A percentile compares a stretch with the other conserved stretches of the same genome.
These are phyloP conservation scores for Eucidaris tribuloides DNA, from an alignment of 35 echinoderm and acorn worm genomes.

Conservation along the genomic window DNA sequence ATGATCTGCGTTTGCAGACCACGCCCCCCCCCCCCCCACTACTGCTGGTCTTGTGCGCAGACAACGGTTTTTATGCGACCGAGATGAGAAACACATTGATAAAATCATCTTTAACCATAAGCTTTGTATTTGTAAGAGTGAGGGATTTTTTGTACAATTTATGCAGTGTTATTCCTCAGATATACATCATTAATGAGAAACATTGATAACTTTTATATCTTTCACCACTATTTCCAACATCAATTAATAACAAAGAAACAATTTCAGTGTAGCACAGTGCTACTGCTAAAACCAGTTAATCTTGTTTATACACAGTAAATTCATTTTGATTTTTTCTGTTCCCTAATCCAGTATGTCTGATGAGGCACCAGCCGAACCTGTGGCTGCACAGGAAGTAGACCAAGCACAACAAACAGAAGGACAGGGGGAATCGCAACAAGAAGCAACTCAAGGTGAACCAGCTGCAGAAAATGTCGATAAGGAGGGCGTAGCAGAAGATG, in stretches of 20 bases:
- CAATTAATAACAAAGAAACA: background rate
- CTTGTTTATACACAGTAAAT: background rate
- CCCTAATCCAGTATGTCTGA: constrained; percentile 1
- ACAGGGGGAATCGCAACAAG: background rate
- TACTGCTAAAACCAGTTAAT: background rate
- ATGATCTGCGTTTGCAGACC: too few species aligned
- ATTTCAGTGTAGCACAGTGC: background rate
- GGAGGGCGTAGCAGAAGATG: background rate
- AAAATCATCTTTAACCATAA: too few species aligned
- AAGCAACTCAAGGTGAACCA: constrained; percentile 14
- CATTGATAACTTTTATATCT: background rate
- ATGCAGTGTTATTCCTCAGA: too few species aligned
- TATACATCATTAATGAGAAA: too few species aligned
- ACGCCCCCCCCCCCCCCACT: too few species aligned
- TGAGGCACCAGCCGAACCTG: constrained; percentile 1
- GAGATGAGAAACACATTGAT: too few species aligned
- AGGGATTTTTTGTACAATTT: too few species aligned
- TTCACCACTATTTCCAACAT: background rate
- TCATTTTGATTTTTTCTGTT: background rate
- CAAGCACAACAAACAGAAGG: constrained; percentile 4
- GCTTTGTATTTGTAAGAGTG: too few species aligned
- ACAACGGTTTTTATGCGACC: too few species aligned
- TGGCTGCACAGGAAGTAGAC: background rate
- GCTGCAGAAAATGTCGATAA: background rate
- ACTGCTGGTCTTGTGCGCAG: too few species aligned